Base-by-base conservation (phyloP, 1,140 invertebrate species). In the Pararge aegeria region DNA sequence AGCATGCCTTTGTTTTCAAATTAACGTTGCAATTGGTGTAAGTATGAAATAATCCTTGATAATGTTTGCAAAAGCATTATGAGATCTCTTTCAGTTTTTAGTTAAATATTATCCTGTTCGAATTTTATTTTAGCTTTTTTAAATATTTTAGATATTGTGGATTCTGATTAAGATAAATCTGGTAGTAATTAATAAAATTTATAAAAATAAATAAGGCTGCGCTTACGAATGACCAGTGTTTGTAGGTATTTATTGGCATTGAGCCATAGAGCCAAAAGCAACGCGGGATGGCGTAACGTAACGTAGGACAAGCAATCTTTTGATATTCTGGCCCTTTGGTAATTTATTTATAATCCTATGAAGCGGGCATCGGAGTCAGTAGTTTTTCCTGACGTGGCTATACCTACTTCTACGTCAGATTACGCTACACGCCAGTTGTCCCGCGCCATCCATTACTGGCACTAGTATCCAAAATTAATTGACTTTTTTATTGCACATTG, bases 1-100 rank as follows among this genome's bases (percentile, higher is more conserved):
- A 66, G 63, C 59, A 48, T 34, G 62, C 61, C 70, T 75, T 79
- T 79, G 74, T 76, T 51, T 70, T 51, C 15, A 30, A 68, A 67
- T 74, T 70, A 73, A 61, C 70, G 10, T 61, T 18, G 10, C 40
- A 55, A 46, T 46, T 18, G 10, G 13, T 19, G 16, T 7, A 44
- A 54, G 30, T 20, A 20, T 34, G 18, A 27, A 54, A 42, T 13
- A 21, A 59, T 52, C 16, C 13, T 20, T 24, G 24, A 46, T 58
- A 52, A 44, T 4, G 13, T 42, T 37, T 13, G 49, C 46, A 27
- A 27, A 9, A 37, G 4, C 24, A 51, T 27, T 42, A 42, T 24
- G 13, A 46, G 13, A 37, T 24, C 16, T n/a, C 16, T 54, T 54
- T 24, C 24, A 4, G 29, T 20, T 49, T 58, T 18, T 52, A 34